Evolutionary conservation across 2,797 vertebrate species (phyloP).

Genomic region (Eulemur rubriventer): DNA sequence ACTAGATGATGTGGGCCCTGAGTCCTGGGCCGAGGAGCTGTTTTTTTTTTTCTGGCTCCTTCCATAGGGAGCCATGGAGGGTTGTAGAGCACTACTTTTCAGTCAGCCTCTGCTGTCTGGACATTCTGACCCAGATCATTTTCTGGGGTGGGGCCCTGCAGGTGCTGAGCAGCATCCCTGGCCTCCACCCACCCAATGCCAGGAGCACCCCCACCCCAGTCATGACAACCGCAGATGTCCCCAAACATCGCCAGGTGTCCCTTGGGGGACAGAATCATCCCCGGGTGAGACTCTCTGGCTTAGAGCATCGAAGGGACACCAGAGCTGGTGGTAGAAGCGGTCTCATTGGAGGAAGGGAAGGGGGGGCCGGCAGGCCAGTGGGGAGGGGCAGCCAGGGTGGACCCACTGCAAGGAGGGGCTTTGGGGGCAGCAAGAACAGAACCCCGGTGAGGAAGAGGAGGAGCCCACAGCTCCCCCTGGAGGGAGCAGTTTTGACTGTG

Average conservation of each 20-base stretch:
- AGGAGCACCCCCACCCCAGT: neutral
- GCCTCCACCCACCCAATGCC: neutral
- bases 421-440: neutral
- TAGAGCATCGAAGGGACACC: neutral
- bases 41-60: neutral
- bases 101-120: neutral
- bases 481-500: neutral
- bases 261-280: neutral
- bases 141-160: neutral
- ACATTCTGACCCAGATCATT: neutral
- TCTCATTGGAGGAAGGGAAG: neutral
- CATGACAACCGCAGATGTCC: neutral
- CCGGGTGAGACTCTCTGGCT: neutral
- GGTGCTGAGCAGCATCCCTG: neutral
- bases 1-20: too few relatives aligned
- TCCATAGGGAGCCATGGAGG: neutral
- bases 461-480: rapidly evolving
- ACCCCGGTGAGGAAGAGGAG: neutral
- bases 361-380: neutral
- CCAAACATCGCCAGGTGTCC: neutral
- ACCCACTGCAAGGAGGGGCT: rapidly evolving
- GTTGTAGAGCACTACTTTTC: neutral
- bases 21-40: neutral
- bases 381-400: neutral
- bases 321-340: neutral